Percentiles rank a stretch among this genome's conserved stretches.
Evolutionary conservation across 2,113 vertebrate species (phyloP).

Genomic region (Pao palembangensis): DNA sequence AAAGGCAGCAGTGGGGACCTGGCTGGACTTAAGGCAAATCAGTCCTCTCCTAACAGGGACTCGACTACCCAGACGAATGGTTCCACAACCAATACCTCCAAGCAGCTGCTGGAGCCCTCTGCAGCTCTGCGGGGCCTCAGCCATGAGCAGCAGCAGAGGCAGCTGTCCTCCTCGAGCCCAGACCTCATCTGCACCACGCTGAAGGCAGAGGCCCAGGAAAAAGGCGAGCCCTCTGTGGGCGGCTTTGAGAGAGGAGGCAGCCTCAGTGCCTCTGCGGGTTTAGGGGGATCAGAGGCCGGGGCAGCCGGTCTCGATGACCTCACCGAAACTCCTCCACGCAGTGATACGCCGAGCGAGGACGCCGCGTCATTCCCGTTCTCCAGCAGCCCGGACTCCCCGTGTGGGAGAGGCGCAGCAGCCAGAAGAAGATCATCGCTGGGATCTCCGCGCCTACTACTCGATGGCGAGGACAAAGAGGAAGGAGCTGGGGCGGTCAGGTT

Average conservation of each 20-base stretch:
- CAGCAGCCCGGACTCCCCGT: constrained; percentile 87
- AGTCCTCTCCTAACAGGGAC: constrained; percentile 65
- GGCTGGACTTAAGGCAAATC: constrained; percentile 78
- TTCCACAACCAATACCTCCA: constrained; percentile 50
- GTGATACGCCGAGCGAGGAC: constrained; percentile 82
- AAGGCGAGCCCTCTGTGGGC: constrained; percentile 58
- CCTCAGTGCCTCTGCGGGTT: constrained; percentile 66
- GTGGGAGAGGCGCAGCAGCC: constrained; percentile 71
- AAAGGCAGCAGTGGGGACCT: constrained; percentile 88
- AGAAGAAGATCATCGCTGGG: constrained; percentile 71
- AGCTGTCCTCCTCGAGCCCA: constrained; percentile 88
- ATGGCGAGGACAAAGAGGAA: constrained; percentile 78
- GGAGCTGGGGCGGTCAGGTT: constrained; percentile 65
- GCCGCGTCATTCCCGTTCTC: constrained; percentile 84
- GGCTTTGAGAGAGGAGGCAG: constrained; percentile 68
- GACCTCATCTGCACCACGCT: constrained; percentile 87
- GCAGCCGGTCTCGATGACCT: constrained; percentile 68
- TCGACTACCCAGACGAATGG: constrained; percentile 39
- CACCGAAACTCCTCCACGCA: constrained; percentile 76
- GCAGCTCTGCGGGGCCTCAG: constrained; percentile 76
- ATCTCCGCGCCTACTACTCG: constrained; percentile 66
- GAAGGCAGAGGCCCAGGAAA: constrained; percentile 70
- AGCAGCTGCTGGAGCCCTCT: constrained; percentile 78
- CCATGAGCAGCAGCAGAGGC: constrained; percentile 82
- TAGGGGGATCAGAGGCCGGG: constrained; percentile 62